phyloP scores from a whole-genome alignment of 2,888 invertebrate species.

The Meiosimyza decipiens region DNA sequence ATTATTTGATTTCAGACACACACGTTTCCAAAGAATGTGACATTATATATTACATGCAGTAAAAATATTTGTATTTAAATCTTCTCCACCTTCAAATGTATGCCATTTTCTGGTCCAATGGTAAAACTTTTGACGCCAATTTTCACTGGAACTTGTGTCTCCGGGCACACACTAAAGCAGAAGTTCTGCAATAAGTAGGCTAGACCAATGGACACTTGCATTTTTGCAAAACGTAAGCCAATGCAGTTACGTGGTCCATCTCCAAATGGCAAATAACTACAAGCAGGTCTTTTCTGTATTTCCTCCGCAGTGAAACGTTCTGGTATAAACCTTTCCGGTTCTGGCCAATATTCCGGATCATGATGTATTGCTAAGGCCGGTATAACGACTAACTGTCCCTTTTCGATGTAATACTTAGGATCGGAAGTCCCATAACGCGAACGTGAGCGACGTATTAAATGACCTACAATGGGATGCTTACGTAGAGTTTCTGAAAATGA shows the following conservation, averaged over 20 bases:
- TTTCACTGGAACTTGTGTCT: conserved; percentile 42
- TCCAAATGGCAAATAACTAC: conserved; percentile 58
- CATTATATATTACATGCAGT: too few relatives aligned
- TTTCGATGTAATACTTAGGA: conserved; percentile 66
- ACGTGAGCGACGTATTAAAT: conserved; percentile 60
- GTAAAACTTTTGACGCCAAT: conserved; percentile 30
- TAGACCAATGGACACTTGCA: conserved; percentile 58
- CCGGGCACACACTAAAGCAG: conserved; percentile 38
- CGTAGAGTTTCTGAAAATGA: conserved; percentile 66
- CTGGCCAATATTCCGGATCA: conserved; percentile 65
- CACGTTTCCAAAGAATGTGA: too few relatives aligned
- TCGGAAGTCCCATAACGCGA: conserved; percentile 58
- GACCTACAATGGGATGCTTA: conserved; percentile 65
- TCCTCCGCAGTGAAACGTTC: conserved; percentile 65
- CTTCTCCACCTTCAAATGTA: conserved; percentile 42
- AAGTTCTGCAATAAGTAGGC: conserved; percentile 42
- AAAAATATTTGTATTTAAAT: background rate
- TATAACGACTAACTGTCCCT: conserved; percentile 69
- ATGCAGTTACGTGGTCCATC: conserved; percentile 61
- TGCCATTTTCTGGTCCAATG: conserved; percentile 35
- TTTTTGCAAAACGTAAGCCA: conserved; percentile 59
- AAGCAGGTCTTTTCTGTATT: conserved; percentile 52
- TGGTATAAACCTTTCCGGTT: conserved; percentile 67
- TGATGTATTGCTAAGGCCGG: conserved; percentile 68
- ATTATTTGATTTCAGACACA: too few relatives aligned